These are phyloP conservation scores for Notolabrus celidotus DNA, from an alignment of 2,797 vertebrate species.

Conservation along the genomic window DNA sequence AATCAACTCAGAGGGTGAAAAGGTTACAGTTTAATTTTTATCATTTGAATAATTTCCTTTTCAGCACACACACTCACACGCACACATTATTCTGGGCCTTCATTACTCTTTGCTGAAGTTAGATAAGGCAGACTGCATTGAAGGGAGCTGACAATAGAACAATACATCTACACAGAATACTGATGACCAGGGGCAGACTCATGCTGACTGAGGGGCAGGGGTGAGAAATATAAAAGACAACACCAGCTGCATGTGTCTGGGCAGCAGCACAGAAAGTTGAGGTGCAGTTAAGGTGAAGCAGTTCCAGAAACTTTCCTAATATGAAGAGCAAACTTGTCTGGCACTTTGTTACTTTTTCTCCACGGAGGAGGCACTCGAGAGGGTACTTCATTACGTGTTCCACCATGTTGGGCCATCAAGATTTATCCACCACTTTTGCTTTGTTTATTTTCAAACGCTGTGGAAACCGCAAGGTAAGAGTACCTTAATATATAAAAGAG, in stretches of 20 bases:
- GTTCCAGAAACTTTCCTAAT: not conserved
- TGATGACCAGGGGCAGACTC: not conserved
- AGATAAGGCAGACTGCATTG: not conserved
- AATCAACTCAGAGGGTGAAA: conserved; percentile 23
- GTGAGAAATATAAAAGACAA: conserved; percentile 3
- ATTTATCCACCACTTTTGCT: no score
- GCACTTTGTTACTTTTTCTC: not conserved
- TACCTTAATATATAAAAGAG: no score
- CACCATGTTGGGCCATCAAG: no score
- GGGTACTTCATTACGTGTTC: not conserved
- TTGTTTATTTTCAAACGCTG: no score
- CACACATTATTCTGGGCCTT: conserved; percentile 5
- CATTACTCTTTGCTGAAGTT: not conserved
- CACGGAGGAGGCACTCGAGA: no score
- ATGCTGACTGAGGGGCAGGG: conserved; percentile 1
- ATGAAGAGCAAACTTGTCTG: not conserved
- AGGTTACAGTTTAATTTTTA: conserved; percentile 16
- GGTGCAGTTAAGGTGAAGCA: not conserved
- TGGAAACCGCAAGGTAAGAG: no score
- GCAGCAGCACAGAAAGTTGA: not conserved
- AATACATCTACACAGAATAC: conserved; percentile 7
- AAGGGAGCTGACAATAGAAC: conserved; percentile 6
- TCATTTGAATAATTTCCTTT: conserved; percentile 17
- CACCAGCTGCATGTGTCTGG: conserved; percentile 2
- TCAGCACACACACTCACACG: not conserved